Percentiles rank a stretch among this genome's conserved stretches.
Conservation (phyloP, 2,888 invertebrate species). For the Malacosoma neustria region DNA sequence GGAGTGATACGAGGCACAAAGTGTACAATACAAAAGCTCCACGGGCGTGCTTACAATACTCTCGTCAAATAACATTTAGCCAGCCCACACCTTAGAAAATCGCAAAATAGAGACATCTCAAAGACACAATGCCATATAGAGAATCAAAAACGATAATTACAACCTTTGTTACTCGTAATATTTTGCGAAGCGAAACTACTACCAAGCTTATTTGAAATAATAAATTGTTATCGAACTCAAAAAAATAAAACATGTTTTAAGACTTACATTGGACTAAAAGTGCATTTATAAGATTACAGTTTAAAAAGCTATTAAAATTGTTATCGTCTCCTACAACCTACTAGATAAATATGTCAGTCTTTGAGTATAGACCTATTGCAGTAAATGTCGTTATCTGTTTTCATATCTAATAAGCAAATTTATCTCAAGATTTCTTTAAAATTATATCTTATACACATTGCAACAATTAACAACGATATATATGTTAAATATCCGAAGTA, state of each 20-base stretch:
- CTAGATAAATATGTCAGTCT: neutral
- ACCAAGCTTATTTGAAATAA: too few relatives aligned
- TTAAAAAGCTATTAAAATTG: neutral
- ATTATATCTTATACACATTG: neutral
- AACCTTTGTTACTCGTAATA: conserved; percentile 57
- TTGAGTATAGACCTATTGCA: neutral
- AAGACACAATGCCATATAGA: conserved; percentile 46
- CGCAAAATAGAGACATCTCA: conserved; percentile 69
- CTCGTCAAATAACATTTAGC: conserved; percentile 73
- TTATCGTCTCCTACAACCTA: neutral
- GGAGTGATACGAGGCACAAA: conserved; percentile 64
- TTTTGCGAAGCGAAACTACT: too few relatives aligned
- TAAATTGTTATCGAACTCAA: neutral
- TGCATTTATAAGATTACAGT: neutral
- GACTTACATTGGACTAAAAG: neutral
- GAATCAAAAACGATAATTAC: conserved; percentile 68
- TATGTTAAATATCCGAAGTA: neutral
- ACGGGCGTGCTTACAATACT: conserved; percentile 64
- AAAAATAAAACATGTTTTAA: neutral
- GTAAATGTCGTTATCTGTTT: neutral
- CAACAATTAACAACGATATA: conserved; percentile 1
- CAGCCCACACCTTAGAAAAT: conserved; percentile 71
- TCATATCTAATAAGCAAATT: neutral
- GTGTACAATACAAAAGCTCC: conserved; percentile 44
- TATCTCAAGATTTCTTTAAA: neutral